Conservation (phyloP, 2,797 vertebrate species). For the Gymnoscopelus braueri region DNA sequence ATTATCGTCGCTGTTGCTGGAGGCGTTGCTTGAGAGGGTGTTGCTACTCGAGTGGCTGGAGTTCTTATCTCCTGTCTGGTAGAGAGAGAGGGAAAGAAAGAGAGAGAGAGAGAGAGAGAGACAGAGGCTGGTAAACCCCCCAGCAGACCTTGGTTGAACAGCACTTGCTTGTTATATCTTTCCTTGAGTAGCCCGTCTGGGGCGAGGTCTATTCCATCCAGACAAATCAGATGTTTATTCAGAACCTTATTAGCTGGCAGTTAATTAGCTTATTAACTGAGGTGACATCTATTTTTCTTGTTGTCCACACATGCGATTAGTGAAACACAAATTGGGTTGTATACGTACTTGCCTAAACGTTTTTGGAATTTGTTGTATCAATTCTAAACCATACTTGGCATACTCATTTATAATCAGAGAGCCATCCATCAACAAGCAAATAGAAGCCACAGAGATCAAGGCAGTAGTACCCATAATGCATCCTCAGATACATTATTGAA, state of each 20-base stretch:
- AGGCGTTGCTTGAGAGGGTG: conserved; percentile 92
- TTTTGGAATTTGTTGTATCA: too few relatives aligned
- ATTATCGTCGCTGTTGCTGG: conserved; percentile 95
- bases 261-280: too few relatives aligned
- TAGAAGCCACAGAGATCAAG: neutral
- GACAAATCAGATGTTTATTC: conserved; percentile 23
- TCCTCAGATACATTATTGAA: neutral
- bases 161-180: conserved; percentile 20
- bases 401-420: neutral
- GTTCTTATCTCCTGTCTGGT: conserved; percentile 90
- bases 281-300: conserved; percentile 29
- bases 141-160: too few relatives aligned
- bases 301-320: neutral
- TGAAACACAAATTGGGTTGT: too few relatives aligned
- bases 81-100: conserved; percentile 24
- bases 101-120: conserved; percentile 31
- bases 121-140: conserved; percentile 2
- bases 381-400: too few relatives aligned
- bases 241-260: conserved; percentile 12
- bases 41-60: conserved; percentile 97
- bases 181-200: neutral
- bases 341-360: too few relatives aligned
- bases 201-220: conserved; percentile 30
- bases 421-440: neutral
- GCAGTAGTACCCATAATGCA: conserved; percentile 4